Base-by-base conservation (phyloP, 1,140 invertebrate genomes). In the Caenorhabditis remanei region DNA sequence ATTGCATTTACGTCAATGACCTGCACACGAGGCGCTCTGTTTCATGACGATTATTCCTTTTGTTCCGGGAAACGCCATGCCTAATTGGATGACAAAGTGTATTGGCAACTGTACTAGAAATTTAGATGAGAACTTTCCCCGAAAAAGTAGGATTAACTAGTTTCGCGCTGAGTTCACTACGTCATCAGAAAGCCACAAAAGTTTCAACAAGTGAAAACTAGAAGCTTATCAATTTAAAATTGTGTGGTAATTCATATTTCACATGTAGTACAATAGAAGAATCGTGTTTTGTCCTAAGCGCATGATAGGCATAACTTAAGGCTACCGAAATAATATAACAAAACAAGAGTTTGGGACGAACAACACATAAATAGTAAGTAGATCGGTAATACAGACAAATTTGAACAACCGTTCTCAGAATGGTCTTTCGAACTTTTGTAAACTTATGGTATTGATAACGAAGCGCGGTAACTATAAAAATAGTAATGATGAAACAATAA, bases 1-100 rank as follows among this genome's bases (percentile, higher is more conserved):
- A 79, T 79, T 79, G 43, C 71, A 79, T 79, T 79, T 79, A 79
- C 71, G 71, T 79, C 71, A 79, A 79, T 79, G 71, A 79, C 71
- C 71, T 79, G 71, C 46, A 79, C 71, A 53, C 32, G 71, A 53
- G 7, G 19, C 71, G 16, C 71, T 75, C 24, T 75, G 40, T n/a
- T 75, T 75, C 67, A 48, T 75, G 67, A 48, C 19, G 67, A 46
- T 75, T 75, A 75, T 75, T 75, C 43, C n/a, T 21, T 24, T 21
- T 16, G 71, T 79, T 79, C 71, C 71, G 71, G 71, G 71, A 79
- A 79, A 48, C 71, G 71, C 71, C 71, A 50, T 79, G 46, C 65
- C 19, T 71, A 79, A 79, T 50, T 79, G 71, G 19, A 79, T 79
- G 71, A 79, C 71, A 79, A 79, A 50, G 46, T 79, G 71, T 32